Evolutionary conservation across 2,888 invertebrate species (phyloP).

Genomic region (Meganola albula): DNA sequence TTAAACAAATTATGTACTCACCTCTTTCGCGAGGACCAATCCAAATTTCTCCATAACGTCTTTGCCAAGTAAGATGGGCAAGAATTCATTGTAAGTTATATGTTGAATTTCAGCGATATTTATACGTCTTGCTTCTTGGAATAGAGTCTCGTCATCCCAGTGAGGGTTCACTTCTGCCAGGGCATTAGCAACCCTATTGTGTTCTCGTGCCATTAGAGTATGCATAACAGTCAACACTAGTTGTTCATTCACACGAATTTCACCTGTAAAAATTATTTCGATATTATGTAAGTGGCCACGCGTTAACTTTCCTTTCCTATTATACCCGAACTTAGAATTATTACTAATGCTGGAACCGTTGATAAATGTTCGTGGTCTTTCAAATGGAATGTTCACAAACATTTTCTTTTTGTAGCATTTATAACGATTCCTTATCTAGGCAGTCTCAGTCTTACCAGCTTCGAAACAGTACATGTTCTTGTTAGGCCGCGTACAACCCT

Average conservation of each 20-base stretch:
- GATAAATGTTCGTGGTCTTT: too few relatives aligned
- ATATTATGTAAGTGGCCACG: too few relatives aligned
- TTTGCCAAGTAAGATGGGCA: slow-evolving; percentile 92
- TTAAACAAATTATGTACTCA: slow-evolving; percentile 24
- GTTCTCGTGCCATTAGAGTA: slow-evolving; percentile 92
- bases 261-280: slow-evolving; percentile 82
- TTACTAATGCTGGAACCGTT: too few relatives aligned
- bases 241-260: slow-evolving; percentile 95
- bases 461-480: slow-evolving; percentile 95
- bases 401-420: too few relatives aligned
- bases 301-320: too few relatives aligned
- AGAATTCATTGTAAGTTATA: slow-evolving; percentile 92
- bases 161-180: slow-evolving; percentile 90
- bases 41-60: slow-evolving; percentile 95
- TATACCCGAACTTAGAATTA: too few relatives aligned
- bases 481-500: slow-evolving; percentile 94
- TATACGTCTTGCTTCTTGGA: slow-evolving; percentile 91
- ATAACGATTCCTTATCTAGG: too few relatives aligned
- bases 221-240: slow-evolving; percentile 94
- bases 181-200: slow-evolving; percentile 89
- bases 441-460: slow-evolving; percentile 88
- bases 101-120: slow-evolving; percentile 93
- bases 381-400: too few relatives aligned
- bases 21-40: slow-evolving; percentile 88
- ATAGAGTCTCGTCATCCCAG: slow-evolving; percentile 95